Conservation (phyloP, 2,113 vertebrate species). For the Tragelaphus buxtoni region DNA sequence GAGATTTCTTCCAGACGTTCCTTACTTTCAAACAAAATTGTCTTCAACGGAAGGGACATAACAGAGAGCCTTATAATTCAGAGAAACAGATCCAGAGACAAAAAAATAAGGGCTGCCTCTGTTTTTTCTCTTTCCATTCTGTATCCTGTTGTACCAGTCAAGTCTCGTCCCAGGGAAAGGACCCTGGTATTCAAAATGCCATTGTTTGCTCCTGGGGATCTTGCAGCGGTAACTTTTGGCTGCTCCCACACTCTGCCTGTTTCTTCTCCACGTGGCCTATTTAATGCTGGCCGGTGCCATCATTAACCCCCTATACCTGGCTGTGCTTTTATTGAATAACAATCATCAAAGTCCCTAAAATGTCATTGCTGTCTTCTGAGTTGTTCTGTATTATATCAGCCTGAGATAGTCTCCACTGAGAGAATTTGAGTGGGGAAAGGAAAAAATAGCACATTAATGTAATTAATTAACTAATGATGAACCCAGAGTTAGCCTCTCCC, state of each 20-base stretch:
- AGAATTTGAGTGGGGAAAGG: background rate
- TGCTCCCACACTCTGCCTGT: slow-evolving; percentile 7
- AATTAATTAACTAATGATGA: background rate
- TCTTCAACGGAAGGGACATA: slow-evolving; percentile 22
- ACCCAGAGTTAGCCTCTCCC: background rate
- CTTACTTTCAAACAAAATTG: slow-evolving; percentile 56
- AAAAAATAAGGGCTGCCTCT: slow-evolving; percentile 61
- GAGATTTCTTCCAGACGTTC: slow-evolving; percentile 19
- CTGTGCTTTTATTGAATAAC: background rate
- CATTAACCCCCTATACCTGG: slow-evolving; percentile 45
- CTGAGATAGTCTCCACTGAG: background rate
- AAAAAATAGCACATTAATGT: background rate
- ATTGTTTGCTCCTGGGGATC: slow-evolving; percentile 32
- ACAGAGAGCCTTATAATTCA: slow-evolving; percentile 39
- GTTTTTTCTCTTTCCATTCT: slow-evolving; percentile 45
- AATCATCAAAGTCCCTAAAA: slow-evolving; percentile 24
- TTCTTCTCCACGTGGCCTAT: slow-evolving; percentile 66
- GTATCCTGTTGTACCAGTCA: background rate
- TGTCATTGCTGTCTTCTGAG: background rate
- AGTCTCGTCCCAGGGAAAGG: background rate
- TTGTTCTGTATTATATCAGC: slow-evolving; percentile 7
- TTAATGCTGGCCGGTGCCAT: slow-evolving; percentile 58
- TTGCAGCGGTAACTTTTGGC: slow-evolving; percentile 41
- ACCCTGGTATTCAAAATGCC: background rate
- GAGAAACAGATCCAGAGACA: slow-evolving; percentile 35